Percentiles rank a stretch among this genome's conserved stretches.
Conservation (phyloP, 2,113 vertebrate species). For the Chrysochloris asiatica region DNA sequence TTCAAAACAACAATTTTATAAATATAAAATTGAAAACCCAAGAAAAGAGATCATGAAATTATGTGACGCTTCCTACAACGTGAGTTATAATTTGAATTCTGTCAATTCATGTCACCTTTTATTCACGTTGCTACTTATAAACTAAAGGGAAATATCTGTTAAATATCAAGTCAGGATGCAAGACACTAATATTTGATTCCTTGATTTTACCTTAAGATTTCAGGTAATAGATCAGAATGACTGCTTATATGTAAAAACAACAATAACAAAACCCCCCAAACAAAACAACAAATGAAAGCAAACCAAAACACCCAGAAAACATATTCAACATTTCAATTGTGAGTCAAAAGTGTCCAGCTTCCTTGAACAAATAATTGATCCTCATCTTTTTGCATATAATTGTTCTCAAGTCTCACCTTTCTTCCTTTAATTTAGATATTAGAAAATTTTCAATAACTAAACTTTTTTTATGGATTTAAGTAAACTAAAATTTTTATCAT, state of each 20-base stretch:
- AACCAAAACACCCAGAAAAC: slow-evolving; percentile 53
- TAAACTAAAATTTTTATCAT: slow-evolving; percentile 41
- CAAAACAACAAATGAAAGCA: slow-evolving; percentile 46
- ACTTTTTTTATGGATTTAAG: slow-evolving; percentile 9
- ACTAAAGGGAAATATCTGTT: slow-evolving; percentile 41
- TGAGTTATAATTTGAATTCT: slow-evolving; percentile 11
- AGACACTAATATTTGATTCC: slow-evolving; percentile 50
- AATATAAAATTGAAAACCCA: slow-evolving; percentile 47
- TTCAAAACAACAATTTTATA: slow-evolving; percentile 65
- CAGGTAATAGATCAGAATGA: slow-evolving; percentile 17
- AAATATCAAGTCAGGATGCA: slow-evolving; percentile 50
- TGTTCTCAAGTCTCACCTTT: not conserved
- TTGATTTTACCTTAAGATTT: slow-evolving; percentile 56
- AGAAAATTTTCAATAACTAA: slow-evolving; percentile 31
- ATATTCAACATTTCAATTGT: slow-evolving; percentile 35
- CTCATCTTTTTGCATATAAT: not conserved
- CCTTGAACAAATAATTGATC: slow-evolving; percentile 18
- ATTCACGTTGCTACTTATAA: slow-evolving; percentile 75
- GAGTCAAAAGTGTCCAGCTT: slow-evolving; percentile 50
- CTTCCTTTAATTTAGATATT: not conserved
- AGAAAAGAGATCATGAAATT: slow-evolving; percentile 51
- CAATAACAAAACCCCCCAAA: not conserved
- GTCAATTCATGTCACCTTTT: slow-evolving; percentile 46
- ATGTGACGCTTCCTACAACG: not conserved
- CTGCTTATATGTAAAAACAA: slow-evolving; percentile 10